Percentiles rank a stretch among this genome's conserved stretches.
These are phyloP conservation scores for Brevimyrus niger DNA, from an alignment of 2,113 vertebrate species.

Conservation along the genomic window DNA sequence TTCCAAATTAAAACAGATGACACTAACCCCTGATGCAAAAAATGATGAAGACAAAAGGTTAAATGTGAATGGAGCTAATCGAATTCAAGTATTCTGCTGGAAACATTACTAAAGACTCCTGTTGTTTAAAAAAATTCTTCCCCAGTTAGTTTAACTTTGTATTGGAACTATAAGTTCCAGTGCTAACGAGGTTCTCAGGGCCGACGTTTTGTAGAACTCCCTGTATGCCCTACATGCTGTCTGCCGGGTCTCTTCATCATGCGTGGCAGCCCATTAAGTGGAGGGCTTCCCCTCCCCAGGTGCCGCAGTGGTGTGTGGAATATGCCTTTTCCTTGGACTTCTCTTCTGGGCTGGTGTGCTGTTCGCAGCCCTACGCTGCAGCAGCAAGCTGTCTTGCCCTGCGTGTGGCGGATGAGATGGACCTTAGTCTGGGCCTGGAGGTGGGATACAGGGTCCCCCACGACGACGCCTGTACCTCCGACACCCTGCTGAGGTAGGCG, in stretches of 20 bases:
- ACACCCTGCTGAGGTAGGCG: slow-evolving; percentile 81
- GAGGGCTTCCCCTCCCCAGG: too few species aligned
- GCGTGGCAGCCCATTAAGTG: not conserved
- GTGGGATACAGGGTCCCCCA: slow-evolving; percentile 86
- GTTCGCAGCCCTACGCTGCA: slow-evolving; percentile 75
- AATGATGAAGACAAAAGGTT: not conserved
- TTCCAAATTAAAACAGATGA: not conserved
- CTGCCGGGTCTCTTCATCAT: not conserved
- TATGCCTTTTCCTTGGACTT: slow-evolving; percentile 77
- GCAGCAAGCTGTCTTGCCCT: slow-evolving; percentile 81
- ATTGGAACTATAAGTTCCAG: not conserved
- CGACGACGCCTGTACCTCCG: slow-evolving; percentile 79
- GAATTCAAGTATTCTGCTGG: not conserved
- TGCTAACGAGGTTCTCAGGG: not conserved
- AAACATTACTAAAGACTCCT: not conserved
- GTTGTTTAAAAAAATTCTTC: not conserved
- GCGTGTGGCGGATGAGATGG: slow-evolving; percentile 91
- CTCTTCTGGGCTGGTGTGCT: slow-evolving; percentile 73
- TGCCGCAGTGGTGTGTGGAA: slow-evolving; percentile 74
- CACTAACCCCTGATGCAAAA: not conserved
- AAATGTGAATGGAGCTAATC: not conserved
- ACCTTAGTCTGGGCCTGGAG: slow-evolving; percentile 88
- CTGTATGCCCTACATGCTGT: not conserved
- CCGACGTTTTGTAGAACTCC: not conserved
- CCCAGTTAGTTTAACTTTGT: not conserved